A percentile compares a stretch with the other conserved stretches of the same genome.
Evolutionary conservation across 2,113 vertebrate genomes (phyloP).

Genomic region (Periophthalmus modestus): DNA sequence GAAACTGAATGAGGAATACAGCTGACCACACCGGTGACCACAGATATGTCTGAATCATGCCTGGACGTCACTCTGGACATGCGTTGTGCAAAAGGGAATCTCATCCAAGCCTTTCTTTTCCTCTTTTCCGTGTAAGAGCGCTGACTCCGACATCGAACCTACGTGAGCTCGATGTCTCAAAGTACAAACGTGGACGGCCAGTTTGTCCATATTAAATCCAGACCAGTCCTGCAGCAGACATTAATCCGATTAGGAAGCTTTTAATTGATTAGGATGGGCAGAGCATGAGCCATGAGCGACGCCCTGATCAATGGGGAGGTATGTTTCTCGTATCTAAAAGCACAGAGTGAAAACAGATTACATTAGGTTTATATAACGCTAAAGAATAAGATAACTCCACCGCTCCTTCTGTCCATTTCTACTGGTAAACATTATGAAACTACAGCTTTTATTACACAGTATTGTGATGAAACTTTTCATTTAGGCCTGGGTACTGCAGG

Average conservation of each 20-base stretch:
- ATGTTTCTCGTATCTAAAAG: constrained; percentile 12
- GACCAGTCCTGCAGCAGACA: constrained; percentile 12
- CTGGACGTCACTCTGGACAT: constrained; percentile 37
- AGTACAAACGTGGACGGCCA: constrained; percentile 24
- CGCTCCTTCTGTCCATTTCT: no score
- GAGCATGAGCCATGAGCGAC: constrained; percentile 35
- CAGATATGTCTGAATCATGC: constrained; percentile 70
- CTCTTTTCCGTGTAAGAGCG: constrained; percentile 44
- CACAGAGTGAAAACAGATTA: background rate
- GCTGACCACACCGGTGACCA: constrained; percentile 47
- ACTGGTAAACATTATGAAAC: no score
- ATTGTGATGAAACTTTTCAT: no score
- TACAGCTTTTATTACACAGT: no score
- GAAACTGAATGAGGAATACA: constrained; percentile 46
- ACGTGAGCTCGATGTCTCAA: constrained; percentile 22
- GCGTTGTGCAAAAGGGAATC: constrained; percentile 53
- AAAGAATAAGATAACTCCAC: no score
- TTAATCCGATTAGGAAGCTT: constrained; percentile 56
- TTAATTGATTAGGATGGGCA: constrained; percentile 53
- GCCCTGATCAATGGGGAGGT: background rate
- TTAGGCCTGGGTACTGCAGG: no score
- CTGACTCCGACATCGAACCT: background rate
- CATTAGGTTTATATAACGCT: background rate
- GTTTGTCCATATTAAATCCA: constrained; percentile 29
- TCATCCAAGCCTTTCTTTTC: constrained; percentile 46